Conservation (phyloP, 2,888 invertebrate species). For the Diarsia brunnea region DNA sequence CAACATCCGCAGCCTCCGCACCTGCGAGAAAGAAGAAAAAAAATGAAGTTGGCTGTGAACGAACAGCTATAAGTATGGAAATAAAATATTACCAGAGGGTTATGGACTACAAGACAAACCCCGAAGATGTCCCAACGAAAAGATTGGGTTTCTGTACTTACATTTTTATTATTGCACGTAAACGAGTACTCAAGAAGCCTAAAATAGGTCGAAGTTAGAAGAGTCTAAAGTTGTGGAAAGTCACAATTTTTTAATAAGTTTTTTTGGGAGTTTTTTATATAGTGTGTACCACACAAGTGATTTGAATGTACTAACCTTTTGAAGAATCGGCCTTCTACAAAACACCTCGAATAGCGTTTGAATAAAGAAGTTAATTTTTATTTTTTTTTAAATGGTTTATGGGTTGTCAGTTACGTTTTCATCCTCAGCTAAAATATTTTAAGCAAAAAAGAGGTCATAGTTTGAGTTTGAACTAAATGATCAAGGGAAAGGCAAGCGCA, state of each 20-base stretch:
- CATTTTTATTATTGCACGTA: slow-evolving; percentile 68
- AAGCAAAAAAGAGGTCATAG: neutral
- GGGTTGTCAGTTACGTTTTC: slow-evolving; percentile 3
- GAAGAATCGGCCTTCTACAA: slow-evolving; percentile 64
- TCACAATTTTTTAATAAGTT: slow-evolving; percentile 50
- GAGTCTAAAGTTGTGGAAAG: slow-evolving; percentile 44
- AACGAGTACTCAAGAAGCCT: slow-evolving; percentile 57
- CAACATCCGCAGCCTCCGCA: too few relatives aligned
- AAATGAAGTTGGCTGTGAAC: too few relatives aligned
- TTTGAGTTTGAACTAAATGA: neutral
- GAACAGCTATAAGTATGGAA: too few relatives aligned
- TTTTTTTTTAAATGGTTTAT: slow-evolving; percentile 7
- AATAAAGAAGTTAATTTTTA: slow-evolving; percentile 63
- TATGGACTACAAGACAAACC: too few relatives aligned
- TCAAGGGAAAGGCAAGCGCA: neutral
- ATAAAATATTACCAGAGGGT: too few relatives aligned
- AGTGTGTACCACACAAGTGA: slow-evolving; percentile 72
- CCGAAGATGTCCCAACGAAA: neutral
- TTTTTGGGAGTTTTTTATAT: slow-evolving; percentile 74
- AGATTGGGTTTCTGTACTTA: slow-evolving; percentile 62
- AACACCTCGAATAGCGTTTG: slow-evolving; percentile 71
- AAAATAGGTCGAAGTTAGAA: slow-evolving; percentile 28
- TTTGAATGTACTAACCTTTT: slow-evolving; percentile 78
- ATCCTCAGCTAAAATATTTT: neutral
- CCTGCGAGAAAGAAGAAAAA: too few relatives aligned